Evolutionary conservation across 2,888 invertebrate species (phyloP), one percentile per base, ranked within the genome.

Genomic region (Sympetrum striolatum): DNA sequence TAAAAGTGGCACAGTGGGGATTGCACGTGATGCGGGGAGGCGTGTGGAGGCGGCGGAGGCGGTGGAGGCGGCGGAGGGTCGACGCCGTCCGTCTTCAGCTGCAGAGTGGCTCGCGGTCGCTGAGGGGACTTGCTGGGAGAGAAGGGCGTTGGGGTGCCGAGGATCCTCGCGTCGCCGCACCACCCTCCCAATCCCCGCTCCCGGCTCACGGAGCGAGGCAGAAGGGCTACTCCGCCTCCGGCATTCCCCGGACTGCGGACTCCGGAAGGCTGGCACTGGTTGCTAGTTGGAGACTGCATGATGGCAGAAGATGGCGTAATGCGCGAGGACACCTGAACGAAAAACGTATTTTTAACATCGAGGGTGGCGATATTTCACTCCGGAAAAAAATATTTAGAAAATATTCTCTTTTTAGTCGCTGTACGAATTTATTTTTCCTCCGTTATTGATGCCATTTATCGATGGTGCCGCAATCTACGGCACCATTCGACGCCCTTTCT

Each of bases 1-100:
- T 90, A 90, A 39, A 91, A 91, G 35, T 91, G 91, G 58, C 86
- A 79, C 35, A 79, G 48, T 35, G 48, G 48, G 25, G 48, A 53
- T 31, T 82, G 81, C 14, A 25, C 18, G 53, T 82, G 81, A 18
- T 82, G 81, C n/a, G 44, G 44, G 81, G 81, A 39, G 31, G 31
- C 18, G 25, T 44, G 81, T 0, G 82, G 82, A 1, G 80, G 80
- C 6, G 82, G 82, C 8, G 82, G 82, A 8, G 82, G 82, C 14
- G 25, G 53, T 8, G 31, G 35, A 12, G 18, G 58, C 12, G 6
- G 82, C 35, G 53, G 44, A 5, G 25, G 48, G 14, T 53, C 73
- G 12, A 64, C 64, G 5, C 64, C 64, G 64, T 73, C 73, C 14
- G 22, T 31, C 73, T 73, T 73, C 73, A 25, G 15, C 31, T 73